These are phyloP conservation scores for Antitype chi DNA, from an alignment of 2,888 invertebrate genomes.

Conservation along the genomic window DNA sequence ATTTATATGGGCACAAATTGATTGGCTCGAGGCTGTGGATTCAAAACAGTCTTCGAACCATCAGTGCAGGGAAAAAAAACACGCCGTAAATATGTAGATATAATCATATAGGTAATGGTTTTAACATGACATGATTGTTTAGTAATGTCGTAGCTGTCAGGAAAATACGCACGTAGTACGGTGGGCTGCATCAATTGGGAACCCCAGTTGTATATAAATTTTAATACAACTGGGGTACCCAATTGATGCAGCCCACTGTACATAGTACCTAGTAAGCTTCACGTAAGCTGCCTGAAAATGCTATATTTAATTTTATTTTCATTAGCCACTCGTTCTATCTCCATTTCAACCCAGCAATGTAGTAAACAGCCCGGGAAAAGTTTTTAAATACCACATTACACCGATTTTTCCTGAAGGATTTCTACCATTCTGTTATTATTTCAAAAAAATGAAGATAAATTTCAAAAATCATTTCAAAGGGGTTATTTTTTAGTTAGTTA, in stretches of 20 bases:
- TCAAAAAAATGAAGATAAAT: background rate
- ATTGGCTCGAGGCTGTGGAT: conserved; percentile 84
- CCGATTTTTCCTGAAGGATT: background rate
- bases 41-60: conserved; percentile 76
- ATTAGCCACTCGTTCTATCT: background rate
- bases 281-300: conserved; percentile 1
- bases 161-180: background rate
- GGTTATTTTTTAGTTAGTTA: background rate
- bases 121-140: conserved; percentile 24
- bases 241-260: no score
- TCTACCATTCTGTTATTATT: background rate
- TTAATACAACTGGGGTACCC: no score
- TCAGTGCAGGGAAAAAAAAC: conserved; percentile 40
- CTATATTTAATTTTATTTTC: background rate
- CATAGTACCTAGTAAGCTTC: conserved; percentile 2
- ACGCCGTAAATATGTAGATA: conserved; percentile 41
- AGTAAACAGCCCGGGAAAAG: background rate
- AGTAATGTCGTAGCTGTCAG: background rate
- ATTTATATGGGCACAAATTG: conserved; percentile 87
- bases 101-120: no score
- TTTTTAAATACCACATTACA: background rate
- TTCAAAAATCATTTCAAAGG: background rate
- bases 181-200: no score
- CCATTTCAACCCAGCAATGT: background rate
- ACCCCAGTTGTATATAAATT: no score